These are phyloP conservation scores for Phoxinus phoxinus DNA, from an alignment of 2,113 vertebrate genomes.

Conservation along the genomic window DNA sequence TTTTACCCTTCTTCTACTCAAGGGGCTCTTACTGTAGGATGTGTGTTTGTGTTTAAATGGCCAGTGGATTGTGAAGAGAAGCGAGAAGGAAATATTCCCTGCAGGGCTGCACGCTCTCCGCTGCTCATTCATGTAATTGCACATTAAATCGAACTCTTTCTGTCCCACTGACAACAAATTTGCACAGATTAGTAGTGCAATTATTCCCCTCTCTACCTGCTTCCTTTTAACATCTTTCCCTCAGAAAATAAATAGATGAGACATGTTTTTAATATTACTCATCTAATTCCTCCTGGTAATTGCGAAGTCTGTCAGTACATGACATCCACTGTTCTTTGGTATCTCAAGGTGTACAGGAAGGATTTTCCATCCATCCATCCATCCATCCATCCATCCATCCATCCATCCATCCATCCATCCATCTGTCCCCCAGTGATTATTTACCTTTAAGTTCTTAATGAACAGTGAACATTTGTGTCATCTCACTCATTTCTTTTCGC, in stretches of 20 bases:
- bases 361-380: too few relatives aligned
- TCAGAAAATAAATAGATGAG: background rate
- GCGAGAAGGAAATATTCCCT: constrained; percentile 26
- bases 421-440: background rate
- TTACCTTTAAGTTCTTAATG: background rate
- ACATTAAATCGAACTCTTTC: background rate
- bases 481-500: background rate
- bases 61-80: constrained; percentile 26
- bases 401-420: too few relatives aligned
- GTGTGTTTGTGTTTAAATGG: constrained; percentile 9
- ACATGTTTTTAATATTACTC: background rate
- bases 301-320: background rate
- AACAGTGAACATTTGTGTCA: background rate
- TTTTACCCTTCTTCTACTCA: background rate
- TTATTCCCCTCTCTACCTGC: constrained; percentile 6
- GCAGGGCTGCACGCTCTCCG: background rate
- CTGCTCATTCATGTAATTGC: constrained; percentile 26
- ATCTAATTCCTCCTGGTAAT: background rate
- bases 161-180: background rate
- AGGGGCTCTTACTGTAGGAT: background rate
- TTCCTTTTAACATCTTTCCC: background rate
- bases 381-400: too few relatives aligned
- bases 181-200: background rate
- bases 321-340: background rate
- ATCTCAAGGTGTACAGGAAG: background rate